Conservation (phyloP, 2,888 invertebrate species). For the Phalera bucephala region DNA sequence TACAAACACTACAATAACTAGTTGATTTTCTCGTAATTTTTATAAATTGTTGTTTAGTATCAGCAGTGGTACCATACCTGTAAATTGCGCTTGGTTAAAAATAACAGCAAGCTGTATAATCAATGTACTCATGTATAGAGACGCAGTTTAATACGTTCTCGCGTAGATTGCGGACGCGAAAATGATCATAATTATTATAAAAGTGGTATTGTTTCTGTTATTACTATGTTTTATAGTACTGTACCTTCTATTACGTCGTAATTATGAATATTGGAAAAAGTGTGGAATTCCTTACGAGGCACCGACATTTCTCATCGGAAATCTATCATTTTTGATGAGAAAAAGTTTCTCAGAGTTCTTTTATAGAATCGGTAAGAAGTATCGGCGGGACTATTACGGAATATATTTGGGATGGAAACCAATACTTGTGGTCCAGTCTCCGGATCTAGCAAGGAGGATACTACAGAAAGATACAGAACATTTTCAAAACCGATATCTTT, state of each 20-base stretch:
- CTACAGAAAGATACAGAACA: conserved; percentile 52
- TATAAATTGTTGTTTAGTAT: too few relatives aligned
- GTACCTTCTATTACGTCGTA: conserved; percentile 38
- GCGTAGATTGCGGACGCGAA: conserved; percentile 12
- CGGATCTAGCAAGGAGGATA: conserved; percentile 52
- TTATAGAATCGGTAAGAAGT: conserved; percentile 39
- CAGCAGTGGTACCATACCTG: too few relatives aligned
- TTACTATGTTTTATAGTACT: conserved; percentile 32
- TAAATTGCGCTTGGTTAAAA: too few relatives aligned
- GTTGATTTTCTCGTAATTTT: too few relatives aligned
- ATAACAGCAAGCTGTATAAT: too few relatives aligned
- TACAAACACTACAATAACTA: too few relatives aligned
- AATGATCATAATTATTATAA: conserved; percentile 22
- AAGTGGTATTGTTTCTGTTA: conserved; percentile 27
- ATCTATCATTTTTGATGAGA: conserved; percentile 53
- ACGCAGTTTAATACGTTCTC: too few relatives aligned
- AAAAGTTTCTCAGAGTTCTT: conserved; percentile 53
- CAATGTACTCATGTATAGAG: too few relatives aligned
- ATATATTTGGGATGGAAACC: conserved; percentile 57
- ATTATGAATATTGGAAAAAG: conserved; percentile 60
- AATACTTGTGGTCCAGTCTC: conserved; percentile 51
- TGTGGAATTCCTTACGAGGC: conserved; percentile 54
- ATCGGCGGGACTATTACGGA: conserved; percentile 52
- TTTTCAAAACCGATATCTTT: conserved; percentile 54
- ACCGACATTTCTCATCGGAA: conserved; percentile 51